These are phyloP conservation scores for Homarus americanus DNA, from an alignment of 1,140 invertebrate genomes.

Conservation along the genomic window DNA sequence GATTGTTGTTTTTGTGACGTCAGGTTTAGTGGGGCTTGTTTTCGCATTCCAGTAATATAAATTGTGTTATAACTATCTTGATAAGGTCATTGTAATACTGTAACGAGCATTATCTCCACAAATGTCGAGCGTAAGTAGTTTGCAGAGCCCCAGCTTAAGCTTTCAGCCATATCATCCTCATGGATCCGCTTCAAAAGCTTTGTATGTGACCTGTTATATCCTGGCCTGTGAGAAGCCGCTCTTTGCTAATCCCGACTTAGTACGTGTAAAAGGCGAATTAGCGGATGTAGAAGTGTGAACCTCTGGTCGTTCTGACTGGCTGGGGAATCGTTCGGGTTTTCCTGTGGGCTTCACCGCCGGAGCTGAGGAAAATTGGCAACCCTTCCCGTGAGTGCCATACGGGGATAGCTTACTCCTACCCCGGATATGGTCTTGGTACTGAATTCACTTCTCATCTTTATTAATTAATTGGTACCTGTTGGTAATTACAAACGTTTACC, in stretches of 20 bases:
- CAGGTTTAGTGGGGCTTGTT: not conserved
- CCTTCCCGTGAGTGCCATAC: not conserved
- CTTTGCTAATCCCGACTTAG: not conserved
- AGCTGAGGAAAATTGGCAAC: not conserved
- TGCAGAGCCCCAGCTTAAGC: not conserved
- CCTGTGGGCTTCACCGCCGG: not conserved
- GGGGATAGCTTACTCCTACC: not conserved
- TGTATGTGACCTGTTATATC: not conserved
- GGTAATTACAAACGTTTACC: conserved; percentile 4
- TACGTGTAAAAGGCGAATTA: not conserved
- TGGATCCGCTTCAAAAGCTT: not conserved
- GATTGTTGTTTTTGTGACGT: not conserved
- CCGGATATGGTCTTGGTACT: no score
- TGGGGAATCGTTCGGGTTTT: not conserved
- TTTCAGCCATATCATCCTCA: not conserved
- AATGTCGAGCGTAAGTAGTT: not conserved
- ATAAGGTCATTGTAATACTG: not conserved
- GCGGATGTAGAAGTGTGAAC: not conserved
- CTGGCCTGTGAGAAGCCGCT: not conserved
- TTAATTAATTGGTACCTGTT: conserved; percentile 7
- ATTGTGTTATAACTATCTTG: not conserved
- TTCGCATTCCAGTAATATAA: not conserved
- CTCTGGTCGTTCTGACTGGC: not conserved
- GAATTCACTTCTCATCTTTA: not conserved
- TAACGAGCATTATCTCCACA: not conserved